These are phyloP conservation scores for cat (Felis catus) DNA, from an alignment of 2,113 vertebrate genomes.

Conservation along the genomic window DNA sequence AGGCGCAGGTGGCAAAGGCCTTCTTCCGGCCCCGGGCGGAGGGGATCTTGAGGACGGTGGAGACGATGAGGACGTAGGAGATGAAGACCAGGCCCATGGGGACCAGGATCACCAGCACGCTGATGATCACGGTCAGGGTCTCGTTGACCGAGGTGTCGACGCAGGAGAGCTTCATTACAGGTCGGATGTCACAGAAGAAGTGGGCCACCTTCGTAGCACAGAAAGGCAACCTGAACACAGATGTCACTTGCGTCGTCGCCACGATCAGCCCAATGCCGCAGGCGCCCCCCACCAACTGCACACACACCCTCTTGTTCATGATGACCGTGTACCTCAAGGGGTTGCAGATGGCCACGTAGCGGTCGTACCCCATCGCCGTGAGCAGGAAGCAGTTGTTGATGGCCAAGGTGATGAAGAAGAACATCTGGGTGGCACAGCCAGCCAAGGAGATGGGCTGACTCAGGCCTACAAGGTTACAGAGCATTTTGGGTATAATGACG, in stretches of 20 bases:
- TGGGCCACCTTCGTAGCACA: slow-evolving; percentile 49
- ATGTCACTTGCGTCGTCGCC: background rate
- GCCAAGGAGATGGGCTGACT: slow-evolving; percentile 38
- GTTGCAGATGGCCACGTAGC: slow-evolving; percentile 68
- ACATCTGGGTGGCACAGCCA: slow-evolving; percentile 65
- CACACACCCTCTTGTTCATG: slow-evolving; percentile 47
- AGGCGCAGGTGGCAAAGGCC: slow-evolving; percentile 68
- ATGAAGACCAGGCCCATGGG: slow-evolving; percentile 68
- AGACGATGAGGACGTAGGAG: slow-evolving; percentile 59
- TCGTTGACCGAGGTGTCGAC: slow-evolving; percentile 39
- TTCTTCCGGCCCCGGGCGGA: slow-evolving; percentile 35
- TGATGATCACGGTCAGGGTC: slow-evolving; percentile 41
- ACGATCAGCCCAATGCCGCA: background rate
- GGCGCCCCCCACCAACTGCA: background rate
- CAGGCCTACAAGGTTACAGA: slow-evolving; percentile 4
- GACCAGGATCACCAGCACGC: slow-evolving; percentile 54
- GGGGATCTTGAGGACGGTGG: slow-evolving; percentile 49
- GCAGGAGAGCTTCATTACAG: slow-evolving; percentile 68
- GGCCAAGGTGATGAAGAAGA: slow-evolving; percentile 65
- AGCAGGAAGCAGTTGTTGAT: slow-evolving; percentile 71
- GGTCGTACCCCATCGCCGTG: slow-evolving; percentile 58
- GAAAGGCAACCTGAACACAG: slow-evolving; percentile 69
- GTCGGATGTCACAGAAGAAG: slow-evolving; percentile 69
- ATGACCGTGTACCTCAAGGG: slow-evolving; percentile 63
- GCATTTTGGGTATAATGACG: slow-evolving; percentile 60